phyloP scores from a whole-genome alignment of 2,797 vertebrate species.

The Garrulus glandarius region DNA sequence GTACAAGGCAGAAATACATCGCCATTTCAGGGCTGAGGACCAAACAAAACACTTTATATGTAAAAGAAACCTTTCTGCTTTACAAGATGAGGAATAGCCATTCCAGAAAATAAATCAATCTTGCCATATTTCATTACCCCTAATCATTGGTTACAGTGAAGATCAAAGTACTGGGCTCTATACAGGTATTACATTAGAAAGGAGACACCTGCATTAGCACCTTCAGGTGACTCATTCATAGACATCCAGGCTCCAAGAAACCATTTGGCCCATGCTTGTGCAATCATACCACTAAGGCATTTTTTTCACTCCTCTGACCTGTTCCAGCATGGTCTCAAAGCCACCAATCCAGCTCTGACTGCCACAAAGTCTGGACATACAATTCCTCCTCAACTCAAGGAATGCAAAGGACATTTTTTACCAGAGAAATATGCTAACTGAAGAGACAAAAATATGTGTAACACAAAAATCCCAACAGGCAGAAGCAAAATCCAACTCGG shows the following conservation, averaged over 20 bases:
- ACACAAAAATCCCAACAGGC: not conserved
- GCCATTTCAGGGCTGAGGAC: not conserved
- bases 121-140: not conserved
- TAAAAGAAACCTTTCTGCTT: not conserved
- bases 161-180: not conserved
- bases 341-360: not conserved
- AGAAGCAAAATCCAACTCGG: not conserved
- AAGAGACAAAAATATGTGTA: not conserved
- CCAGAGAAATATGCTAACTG: not conserved
- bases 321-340: not conserved
- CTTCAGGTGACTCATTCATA: not conserved
- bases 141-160: not conserved
- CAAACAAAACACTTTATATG: not conserved
- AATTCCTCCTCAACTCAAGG: not conserved
- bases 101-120: not conserved
- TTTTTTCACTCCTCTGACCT: not conserved
- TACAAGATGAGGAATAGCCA: not conserved
- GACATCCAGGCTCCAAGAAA: constrained; percentile 7
- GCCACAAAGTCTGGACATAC: not conserved
- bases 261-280: not conserved
- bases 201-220: not conserved
- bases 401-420: not conserved
- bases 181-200: not conserved
- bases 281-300: not conserved
- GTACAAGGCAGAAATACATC: not conserved